A percentile compares a stretch with the other conserved stretches of the same genome.
phyloP scores from a whole-genome alignment of 2,888 invertebrate genomes.

The Cephus nigrinus region DNA sequence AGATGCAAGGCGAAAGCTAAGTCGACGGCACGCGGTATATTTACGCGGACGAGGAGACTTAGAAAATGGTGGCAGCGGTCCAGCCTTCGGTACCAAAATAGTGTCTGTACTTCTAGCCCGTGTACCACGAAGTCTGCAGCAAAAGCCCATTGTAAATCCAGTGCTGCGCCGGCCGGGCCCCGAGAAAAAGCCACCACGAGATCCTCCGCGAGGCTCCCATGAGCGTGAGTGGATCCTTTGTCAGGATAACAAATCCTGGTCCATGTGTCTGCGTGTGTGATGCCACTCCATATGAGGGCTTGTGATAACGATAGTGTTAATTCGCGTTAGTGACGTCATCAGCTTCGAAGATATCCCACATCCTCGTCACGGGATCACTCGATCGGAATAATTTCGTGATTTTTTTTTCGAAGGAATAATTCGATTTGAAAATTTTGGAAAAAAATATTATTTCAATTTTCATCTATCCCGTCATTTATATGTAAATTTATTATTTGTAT shows the following conservation, averaged over 20 bases:
- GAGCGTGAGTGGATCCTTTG: constrained; percentile 55
- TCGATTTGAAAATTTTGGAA: too few species aligned
- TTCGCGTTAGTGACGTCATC: neutral
- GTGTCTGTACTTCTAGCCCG: constrained; percentile 30
- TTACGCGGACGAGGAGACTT: constrained; percentile 63
- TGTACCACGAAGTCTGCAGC: constrained; percentile 34
- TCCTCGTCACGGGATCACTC: neutral
- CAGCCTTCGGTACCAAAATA: constrained; percentile 50
- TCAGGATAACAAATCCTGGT: constrained; percentile 17
- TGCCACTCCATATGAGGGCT: neutral
- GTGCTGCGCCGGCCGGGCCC: constrained; percentile 46
- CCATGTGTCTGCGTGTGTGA: constrained; percentile 7
- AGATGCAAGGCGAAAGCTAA: constrained; percentile 33
- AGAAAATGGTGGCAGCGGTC: constrained; percentile 60
- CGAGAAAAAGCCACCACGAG: constrained; percentile 27
- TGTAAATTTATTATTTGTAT: too few species aligned
- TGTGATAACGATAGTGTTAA: neutral
- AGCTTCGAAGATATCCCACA: neutral
- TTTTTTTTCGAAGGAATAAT: neutral
- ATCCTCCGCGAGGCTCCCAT: constrained; percentile 48
- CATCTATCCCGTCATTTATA: too few species aligned
- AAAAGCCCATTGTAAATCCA: constrained; percentile 30
- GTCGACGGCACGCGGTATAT: constrained; percentile 48
- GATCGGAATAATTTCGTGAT: neutral
- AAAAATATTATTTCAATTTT: too few species aligned